Evolutionary conservation across 2,888 invertebrate species (phyloP).

Genomic region (Masnerella sp.): DNA sequence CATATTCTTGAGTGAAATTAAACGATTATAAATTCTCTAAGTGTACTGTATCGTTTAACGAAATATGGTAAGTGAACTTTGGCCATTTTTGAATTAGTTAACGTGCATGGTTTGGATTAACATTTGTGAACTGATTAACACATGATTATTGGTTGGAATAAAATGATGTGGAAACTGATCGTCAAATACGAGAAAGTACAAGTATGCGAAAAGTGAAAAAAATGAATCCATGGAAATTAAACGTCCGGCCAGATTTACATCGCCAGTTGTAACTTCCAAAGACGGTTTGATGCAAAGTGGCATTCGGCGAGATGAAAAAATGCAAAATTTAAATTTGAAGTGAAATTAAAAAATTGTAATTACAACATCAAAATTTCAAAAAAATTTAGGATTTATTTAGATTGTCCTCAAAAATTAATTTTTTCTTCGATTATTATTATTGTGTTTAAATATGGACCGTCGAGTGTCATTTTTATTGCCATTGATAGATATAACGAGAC

Average conservation of each 20-base stretch:
- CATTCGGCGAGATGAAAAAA: too few species aligned
- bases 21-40: neutral
- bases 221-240: neutral
- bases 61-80: neutral
- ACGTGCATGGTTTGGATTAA: slow-evolving; percentile 33
- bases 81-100: too few species aligned
- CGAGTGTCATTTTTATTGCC: too few species aligned
- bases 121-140: neutral
- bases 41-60: neutral
- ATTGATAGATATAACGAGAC: too few species aligned
- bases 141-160: neutral
- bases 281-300: slow-evolving; percentile 53
- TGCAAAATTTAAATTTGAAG: too few species aligned
- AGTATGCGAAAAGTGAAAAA: neutral
- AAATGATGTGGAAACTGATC: slow-evolving; percentile 14
- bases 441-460: too few species aligned
- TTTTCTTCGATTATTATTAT: too few species aligned
- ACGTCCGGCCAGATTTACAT: slow-evolving; percentile 60
- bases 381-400: too few species aligned
- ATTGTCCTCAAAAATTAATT: too few species aligned
- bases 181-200: slow-evolving; percentile 44
- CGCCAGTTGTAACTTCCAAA: slow-evolving; percentile 71
- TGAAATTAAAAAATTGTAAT: too few species aligned
- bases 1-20: neutral
- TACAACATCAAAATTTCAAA: too few species aligned